Percentiles rank a stretch among this genome's conserved stretches.
phyloP scores from a whole-genome alignment of 2,113 vertebrate species.

The Chaetorhynchus papuensis region DNA sequence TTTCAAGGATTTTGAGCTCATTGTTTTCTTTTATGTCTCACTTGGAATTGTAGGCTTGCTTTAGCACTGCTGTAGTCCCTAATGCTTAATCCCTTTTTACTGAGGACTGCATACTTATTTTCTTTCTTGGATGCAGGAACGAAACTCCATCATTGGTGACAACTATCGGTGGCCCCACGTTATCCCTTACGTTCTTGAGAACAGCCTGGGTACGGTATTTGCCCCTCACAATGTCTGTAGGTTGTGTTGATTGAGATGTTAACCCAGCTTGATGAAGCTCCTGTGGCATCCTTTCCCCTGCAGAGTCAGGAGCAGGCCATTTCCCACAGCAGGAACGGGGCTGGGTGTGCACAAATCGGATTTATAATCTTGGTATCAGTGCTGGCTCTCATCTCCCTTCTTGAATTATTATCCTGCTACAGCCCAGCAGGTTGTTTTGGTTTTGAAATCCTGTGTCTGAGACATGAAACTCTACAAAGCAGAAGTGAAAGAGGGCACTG shows the following conservation, averaged over 20 bases:
- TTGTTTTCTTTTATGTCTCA: background rate
- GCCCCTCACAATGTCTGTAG: background rate
- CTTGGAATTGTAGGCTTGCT: background rate
- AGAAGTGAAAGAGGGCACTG: background rate
- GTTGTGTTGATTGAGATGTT: background rate
- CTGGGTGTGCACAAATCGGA: background rate
- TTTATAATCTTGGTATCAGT: background rate
- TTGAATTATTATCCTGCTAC: background rate
- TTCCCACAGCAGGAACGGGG: background rate
- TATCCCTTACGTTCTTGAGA: slow-evolving; percentile 86
- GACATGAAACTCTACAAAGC: background rate
- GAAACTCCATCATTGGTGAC: slow-evolving; percentile 88
- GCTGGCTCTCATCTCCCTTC: background rate
- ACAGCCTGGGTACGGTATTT: slow-evolving; percentile 81
- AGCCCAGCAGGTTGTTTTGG: background rate
- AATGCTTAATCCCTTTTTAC: background rate
- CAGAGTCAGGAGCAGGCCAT: background rate
- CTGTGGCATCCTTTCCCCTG: background rate
- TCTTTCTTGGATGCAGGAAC: slow-evolving; percentile 61
- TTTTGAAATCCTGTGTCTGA: background rate
- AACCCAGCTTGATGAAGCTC: background rate
- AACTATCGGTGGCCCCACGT: slow-evolving; percentile 84
- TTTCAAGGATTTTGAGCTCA: background rate
- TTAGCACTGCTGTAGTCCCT: background rate
- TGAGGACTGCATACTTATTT: background rate